Percentiles rank a stretch among this genome's conserved stretches.
These are phyloP conservation scores for Uloborus plumipes DNA, from an alignment of 2,888 invertebrate genomes.

Conservation along the genomic window DNA sequence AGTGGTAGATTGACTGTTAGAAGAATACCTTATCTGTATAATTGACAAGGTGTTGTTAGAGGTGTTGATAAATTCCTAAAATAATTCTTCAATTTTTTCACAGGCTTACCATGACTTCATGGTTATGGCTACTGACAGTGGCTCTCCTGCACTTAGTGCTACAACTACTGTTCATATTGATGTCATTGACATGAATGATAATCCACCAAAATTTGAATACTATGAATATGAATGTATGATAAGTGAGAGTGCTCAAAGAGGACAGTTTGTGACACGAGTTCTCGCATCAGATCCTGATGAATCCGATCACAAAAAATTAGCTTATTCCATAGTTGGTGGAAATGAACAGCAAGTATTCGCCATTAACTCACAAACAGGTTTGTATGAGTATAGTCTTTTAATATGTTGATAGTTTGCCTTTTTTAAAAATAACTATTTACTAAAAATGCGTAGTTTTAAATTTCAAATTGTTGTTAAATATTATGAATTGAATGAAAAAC, in stretches of 20 bases:
- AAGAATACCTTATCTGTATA: no score
- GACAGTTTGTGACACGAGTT: conserved; percentile 89
- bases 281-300: conserved; percentile 90
- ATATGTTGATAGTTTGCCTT: no score
- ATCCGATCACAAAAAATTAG: conserved; percentile 79
- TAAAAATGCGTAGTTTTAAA: no score
- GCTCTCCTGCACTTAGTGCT: conserved; percentile 81
- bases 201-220: conserved; percentile 80
- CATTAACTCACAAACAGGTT: conserved; percentile 69
- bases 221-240: conserved; percentile 83
- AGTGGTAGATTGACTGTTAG: no score
- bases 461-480: no score
- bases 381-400: not conserved
- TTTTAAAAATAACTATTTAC: no score
- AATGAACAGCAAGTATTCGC: conserved; percentile 76
- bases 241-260: conserved; percentile 85
- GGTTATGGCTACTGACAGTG: conserved; percentile 85
- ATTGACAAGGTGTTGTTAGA: no score
- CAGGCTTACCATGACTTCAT: conserved; percentile 82
- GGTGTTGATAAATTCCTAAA: not conserved
- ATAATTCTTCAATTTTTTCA: conserved; percentile 6
- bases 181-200: conserved; percentile 92
- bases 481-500: no score
- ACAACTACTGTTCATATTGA: conserved; percentile 87
- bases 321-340: conserved; percentile 86